Percentiles rank a stretch among this genome's conserved stretches.
Conservation (phyloP, 2,888 invertebrate genomes). For the Clistopyga incitator region DNA sequence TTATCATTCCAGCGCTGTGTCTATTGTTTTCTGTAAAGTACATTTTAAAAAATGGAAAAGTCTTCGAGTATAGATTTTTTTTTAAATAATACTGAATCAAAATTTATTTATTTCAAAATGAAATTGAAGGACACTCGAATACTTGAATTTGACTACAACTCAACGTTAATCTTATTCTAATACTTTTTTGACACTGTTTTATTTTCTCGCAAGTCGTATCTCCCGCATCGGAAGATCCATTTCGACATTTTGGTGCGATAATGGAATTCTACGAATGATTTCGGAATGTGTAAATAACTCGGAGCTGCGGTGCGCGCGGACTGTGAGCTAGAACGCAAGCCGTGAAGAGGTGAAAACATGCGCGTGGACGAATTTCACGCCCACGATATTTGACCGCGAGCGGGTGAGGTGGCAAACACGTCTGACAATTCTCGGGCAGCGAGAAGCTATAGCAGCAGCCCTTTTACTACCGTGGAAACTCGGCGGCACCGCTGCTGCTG, state of each 20-base stretch:
- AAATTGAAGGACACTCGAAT: no score
- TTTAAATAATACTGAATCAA: no score
- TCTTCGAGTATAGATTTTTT: no score
- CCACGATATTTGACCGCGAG: slow-evolving; percentile 28
- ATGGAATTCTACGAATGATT: not conserved
- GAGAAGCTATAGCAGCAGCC: slow-evolving; percentile 6
- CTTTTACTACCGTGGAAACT: slow-evolving; percentile 57
- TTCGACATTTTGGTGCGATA: no score
- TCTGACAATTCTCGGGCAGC: slow-evolving; percentile 29
- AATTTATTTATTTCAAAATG: no score
- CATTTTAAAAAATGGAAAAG: no score
- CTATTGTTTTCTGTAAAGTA: no score
- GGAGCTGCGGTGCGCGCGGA: not conserved
- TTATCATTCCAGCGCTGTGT: no score
- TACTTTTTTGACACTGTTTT: no score
- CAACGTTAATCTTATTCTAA: no score
- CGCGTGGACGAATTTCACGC: slow-evolving; percentile 33
- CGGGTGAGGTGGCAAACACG: slow-evolving; percentile 29
- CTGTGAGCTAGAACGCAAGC: not conserved
- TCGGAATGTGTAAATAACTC: slow-evolving; percentile 1
- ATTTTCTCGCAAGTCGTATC: not conserved
- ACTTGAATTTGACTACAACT: no score
- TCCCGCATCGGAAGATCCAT: not conserved
- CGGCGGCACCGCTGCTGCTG: slow-evolving; percentile 31
- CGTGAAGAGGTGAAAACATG: slow-evolving; percentile 26